Base-by-base conservation (phyloP, 2,797 vertebrate species). In the Sebastes taczanowskii region DNA sequence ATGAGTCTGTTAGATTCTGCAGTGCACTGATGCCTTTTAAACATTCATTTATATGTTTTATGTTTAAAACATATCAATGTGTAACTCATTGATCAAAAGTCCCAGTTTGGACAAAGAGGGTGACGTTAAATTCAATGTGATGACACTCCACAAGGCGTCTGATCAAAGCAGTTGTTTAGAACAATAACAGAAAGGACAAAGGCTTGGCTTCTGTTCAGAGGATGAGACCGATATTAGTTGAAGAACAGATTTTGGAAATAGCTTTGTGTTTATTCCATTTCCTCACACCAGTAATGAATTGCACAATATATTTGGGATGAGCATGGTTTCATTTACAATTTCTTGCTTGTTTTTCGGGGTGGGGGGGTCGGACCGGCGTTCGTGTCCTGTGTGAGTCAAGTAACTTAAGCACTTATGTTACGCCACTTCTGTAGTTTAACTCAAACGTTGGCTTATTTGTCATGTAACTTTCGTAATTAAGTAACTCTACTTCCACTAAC, bases 161-260 rank as follows among this genome's bases (percentile, higher is more conserved):
- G 70, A 74, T 60, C 64, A 71, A 70, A 71, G 38, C 42, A 14
- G 52, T 8, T 77, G 49, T 73, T 77, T 32, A 59, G 2, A 63
- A 69, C 20, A 60, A 34, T 5, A 35, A 46, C 30, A 79, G n/a
- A 56, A 59, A 10, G 2, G 14, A 81, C 60, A 71, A 74, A 46
- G 23, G n/a, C 66, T 68, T 76, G 79, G 62, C 83, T 34, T 27
- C 11, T 52, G 67, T n/a, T 71, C 8, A 60, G 5, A 60, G 35
- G 20, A 65, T 32, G 49, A 60, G 68, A 59, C 53, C 22, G 63
- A 61, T 72, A 67, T 70, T 30, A 59, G 27, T 3, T 46, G 23
- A 75, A 18, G 23, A 63, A 27, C 35, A 59, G 58, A 68, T 55
- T 84, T 42, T 55, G 38, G 59, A 53, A 77, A 69, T 69, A 32